Evolutionary conservation across 2,113 vertebrate genomes (phyloP).

Genomic region (Cephalopholis sonnerati): DNA sequence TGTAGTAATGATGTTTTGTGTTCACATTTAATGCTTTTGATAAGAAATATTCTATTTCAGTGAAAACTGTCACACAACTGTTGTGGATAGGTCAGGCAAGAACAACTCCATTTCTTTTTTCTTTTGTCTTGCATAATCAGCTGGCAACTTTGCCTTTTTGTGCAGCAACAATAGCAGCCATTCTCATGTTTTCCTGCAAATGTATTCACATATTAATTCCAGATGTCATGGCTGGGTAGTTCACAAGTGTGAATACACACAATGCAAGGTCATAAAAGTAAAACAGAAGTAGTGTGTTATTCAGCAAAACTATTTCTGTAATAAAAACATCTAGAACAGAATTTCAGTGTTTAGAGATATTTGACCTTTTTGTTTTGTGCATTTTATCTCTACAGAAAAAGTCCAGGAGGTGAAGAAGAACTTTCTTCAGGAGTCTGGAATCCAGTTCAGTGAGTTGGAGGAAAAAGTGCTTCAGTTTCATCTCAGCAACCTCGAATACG

Average conservation of each 20-base stretch:
- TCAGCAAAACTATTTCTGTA: background rate
- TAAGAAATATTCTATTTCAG: background rate
- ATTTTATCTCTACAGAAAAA: slow-evolving; percentile 87
- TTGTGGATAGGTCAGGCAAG: background rate
- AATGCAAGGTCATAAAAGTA: background rate
- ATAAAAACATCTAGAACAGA: background rate
- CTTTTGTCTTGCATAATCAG: too few species aligned
- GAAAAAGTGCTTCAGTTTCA: slow-evolving; percentile 98
- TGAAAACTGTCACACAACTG: too few species aligned
- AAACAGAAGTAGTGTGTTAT: background rate
- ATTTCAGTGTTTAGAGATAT: background rate
- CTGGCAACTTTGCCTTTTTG: too few species aligned
- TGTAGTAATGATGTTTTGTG: background rate
- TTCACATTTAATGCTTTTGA: background rate
- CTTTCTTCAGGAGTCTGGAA: slow-evolving; percentile 95
- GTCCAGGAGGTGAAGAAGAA: slow-evolving; percentile 96
- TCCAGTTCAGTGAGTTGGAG: slow-evolving; percentile 95
- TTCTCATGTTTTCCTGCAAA: background rate
- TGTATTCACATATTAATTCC: background rate
- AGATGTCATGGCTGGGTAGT: background rate
- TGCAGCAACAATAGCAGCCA: background rate
- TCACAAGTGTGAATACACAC: background rate
- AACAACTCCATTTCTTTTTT: background rate
- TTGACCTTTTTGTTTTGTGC: background rate
- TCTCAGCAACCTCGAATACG: slow-evolving; percentile 96